These are phyloP conservation scores for Zaprionus bogoriensis DNA, from an alignment of 2,888 invertebrate species.

Conservation along the genomic window DNA sequence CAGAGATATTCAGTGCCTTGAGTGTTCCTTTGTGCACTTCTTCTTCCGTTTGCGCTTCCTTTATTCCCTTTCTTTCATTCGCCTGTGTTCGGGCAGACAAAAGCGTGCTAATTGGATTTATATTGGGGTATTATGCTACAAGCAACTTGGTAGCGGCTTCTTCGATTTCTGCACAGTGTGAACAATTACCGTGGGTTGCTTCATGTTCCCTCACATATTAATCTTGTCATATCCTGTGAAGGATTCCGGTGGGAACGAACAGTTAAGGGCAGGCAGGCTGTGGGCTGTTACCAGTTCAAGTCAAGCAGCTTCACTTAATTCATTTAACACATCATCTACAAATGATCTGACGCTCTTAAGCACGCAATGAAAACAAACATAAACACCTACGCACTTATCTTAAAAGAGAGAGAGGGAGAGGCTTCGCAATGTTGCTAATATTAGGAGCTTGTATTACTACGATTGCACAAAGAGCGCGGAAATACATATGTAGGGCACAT, in stretches of 20 bases:
- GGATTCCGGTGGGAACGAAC: constrained; percentile 2
- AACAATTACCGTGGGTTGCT: constrained; percentile 23
- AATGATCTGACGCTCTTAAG: too few relatives aligned
- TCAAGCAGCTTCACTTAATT: not conserved
- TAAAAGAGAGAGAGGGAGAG: not conserved
- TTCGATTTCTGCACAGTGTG: constrained; percentile 42
- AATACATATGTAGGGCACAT: too few relatives aligned
- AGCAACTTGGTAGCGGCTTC: constrained; percentile 41
- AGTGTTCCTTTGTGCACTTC: constrained; percentile 34
- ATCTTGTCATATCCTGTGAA: not conserved
- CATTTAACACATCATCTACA: not conserved
- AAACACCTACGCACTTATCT: not conserved
- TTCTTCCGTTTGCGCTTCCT: constrained; percentile 42
- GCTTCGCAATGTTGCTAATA: too few relatives aligned
- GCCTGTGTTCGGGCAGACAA: constrained; percentile 46
- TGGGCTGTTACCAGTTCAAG: not conserved
- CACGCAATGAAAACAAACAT: not conserved
- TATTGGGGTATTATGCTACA: constrained; percentile 46
- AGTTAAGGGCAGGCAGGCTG: not conserved
- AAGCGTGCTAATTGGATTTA: constrained; percentile 78
- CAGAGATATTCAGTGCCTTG: constrained; percentile 12
- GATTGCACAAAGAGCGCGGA: too few relatives aligned
- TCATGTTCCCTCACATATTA: not conserved
- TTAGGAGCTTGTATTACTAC: too few relatives aligned
- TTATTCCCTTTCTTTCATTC: constrained; percentile 23